phyloP scores from a whole-genome alignment of 2,113 vertebrate species.

The Myiagra hebetior region DNA sequence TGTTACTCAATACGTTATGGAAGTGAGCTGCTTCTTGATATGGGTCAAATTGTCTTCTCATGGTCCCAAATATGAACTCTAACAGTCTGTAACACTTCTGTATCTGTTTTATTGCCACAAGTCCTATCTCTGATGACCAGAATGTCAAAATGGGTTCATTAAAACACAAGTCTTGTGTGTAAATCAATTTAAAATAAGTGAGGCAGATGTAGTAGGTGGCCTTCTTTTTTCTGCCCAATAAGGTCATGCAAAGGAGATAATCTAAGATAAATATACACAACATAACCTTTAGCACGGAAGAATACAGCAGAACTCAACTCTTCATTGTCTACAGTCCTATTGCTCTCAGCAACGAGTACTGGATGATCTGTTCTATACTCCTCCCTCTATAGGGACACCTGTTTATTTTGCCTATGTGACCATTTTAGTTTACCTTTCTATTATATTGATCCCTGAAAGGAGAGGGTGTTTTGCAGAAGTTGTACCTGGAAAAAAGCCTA shows the following conservation, averaged over 20 bases:
- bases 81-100: background rate
- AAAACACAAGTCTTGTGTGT: background rate
- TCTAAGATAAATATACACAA: background rate
- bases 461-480: background rate
- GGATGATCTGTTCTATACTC: background rate
- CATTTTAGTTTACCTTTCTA: background rate
- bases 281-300: background rate
- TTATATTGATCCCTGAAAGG: background rate
- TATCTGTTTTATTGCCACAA: background rate
- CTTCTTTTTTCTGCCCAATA: background rate
- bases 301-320: background rate
- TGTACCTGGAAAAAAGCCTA: background rate
- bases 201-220: background rate
- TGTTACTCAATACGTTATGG: background rate
- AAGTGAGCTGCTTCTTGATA: background rate
- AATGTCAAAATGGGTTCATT: background rate
- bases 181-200: background rate
- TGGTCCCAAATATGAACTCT: background rate
- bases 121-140: background rate
- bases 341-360: background rate
- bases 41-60: background rate
- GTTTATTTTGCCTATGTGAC: slow-evolving; percentile 19
- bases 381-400: background rate
- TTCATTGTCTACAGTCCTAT: background rate
- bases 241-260: background rate